phyloP scores from a whole-genome alignment of 2,797 vertebrate genomes.

The Sebastiscus tertius region DNA sequence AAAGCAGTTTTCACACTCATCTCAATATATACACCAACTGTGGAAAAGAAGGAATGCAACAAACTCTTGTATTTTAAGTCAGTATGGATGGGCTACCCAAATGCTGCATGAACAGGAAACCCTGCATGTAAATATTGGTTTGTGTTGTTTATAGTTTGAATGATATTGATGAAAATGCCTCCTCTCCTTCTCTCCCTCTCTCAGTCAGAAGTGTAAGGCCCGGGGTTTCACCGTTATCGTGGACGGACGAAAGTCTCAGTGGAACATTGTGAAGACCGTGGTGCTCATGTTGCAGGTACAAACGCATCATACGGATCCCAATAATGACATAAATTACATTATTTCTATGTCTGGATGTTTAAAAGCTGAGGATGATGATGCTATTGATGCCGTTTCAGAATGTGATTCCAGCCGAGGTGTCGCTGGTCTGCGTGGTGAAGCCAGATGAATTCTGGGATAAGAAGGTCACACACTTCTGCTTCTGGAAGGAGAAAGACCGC shows the following conservation, averaged over 20 bases:
- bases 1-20: not conserved
- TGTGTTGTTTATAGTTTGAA: not conserved
- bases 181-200: not conserved
- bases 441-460: conserved; percentile 99
- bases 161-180: not conserved
- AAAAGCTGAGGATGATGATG: not conserved
- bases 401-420: conserved; percentile 98
- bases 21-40: not conserved
- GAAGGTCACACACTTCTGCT: conserved; percentile 99
- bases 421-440: conserved; percentile 98
- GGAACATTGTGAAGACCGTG: conserved; percentile 98
- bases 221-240: conserved; percentile 99
- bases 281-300: conserved; percentile 98
- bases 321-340: too few species aligned
- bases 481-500: conserved; percentile 99
- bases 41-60: not conserved
- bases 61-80: not conserved
- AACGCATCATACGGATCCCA: not conserved
- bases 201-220: conserved; percentile 96
- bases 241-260: conserved; percentile 96
- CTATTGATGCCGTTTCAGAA: conserved; percentile 81
- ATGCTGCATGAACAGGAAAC: not conserved
- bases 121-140: not conserved
- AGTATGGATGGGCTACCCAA: not conserved
- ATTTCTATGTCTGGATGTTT: not conserved